Evolutionary conservation across 2,113 vertebrate genomes (phyloP).

Genomic region (Rhea americana): DNA sequence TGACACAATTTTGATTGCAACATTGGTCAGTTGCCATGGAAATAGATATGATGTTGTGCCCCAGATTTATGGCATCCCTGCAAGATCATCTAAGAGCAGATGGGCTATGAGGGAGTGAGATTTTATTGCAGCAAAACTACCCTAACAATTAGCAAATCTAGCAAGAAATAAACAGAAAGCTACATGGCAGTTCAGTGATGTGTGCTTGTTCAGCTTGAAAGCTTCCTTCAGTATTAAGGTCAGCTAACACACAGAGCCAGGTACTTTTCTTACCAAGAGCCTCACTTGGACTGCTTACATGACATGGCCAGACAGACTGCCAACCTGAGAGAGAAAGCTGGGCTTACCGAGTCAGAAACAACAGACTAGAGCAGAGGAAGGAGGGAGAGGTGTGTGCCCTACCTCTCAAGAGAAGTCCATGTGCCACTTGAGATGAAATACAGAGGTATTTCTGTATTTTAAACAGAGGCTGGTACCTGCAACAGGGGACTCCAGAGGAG

Average conservation of each 20-base stretch:
- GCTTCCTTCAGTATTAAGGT: neutral
- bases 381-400: neutral
- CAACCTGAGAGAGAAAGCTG: neutral
- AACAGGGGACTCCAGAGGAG: neutral
- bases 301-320: neutral
- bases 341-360: neutral
- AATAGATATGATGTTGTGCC: conserved; percentile 45
- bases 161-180: conserved; percentile 57
- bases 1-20: conserved; percentile 53
- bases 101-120: conserved; percentile 67
- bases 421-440: neutral
- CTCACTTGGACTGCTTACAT: neutral
- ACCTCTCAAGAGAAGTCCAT: neutral
- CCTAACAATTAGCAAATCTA: conserved; percentile 61
- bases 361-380: neutral
- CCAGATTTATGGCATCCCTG: conserved; percentile 67
- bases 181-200: neutral
- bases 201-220: neutral
- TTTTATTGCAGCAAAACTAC: conserved; percentile 56
- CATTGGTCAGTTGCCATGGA: conserved; percentile 66
- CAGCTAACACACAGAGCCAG: neutral
- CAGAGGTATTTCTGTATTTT: neutral
- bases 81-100: conserved; percentile 67
- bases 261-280: neutral
- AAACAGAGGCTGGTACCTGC: neutral